Evolutionary conservation across 2,797 vertebrate species (phyloP).

Genomic region (Pipistrellus nathusii): DNA sequence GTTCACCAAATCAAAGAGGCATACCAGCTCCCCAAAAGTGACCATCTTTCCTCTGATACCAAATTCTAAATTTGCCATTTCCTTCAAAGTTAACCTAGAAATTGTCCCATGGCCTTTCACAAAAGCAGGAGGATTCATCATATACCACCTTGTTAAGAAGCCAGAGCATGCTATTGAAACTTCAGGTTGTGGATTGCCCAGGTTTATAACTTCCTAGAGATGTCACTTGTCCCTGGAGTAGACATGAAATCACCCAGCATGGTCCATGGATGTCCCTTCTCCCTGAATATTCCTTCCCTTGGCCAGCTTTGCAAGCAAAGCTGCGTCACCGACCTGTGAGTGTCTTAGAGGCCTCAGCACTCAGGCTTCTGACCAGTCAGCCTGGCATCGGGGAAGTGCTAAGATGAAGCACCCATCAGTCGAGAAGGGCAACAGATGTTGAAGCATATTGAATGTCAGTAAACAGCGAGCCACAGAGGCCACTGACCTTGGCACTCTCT

Average conservation of each 20-base stretch:
- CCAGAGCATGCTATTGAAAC: background rate
- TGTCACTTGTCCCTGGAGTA: background rate
- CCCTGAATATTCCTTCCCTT: background rate
- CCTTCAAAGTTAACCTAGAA: background rate
- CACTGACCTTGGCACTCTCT: slow-evolving; percentile 82
- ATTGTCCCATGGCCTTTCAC: background rate
- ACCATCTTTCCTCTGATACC: background rate
- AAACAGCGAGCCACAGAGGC: slow-evolving; percentile 87
- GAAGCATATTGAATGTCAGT: slow-evolving; percentile 86
- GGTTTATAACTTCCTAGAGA: background rate
- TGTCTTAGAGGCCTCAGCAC: slow-evolving; percentile 28
- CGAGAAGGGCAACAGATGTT: slow-evolving; percentile 89
- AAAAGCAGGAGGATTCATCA: background rate
- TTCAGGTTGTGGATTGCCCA: background rate
- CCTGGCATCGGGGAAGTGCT: slow-evolving; percentile 83
- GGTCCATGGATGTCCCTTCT: background rate
- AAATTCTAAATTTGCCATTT: slow-evolving; percentile 23
- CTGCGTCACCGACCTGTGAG: background rate
- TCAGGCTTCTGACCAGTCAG: slow-evolving; percentile 75
- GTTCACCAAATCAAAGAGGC: background rate
- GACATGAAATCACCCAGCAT: background rate
- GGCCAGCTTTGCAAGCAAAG: background rate
- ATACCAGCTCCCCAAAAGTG: background rate
- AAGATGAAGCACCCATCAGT: slow-evolving; percentile 83
- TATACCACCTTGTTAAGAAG: background rate